Evolutionary conservation across 2,797 vertebrate genomes (phyloP).

Genomic region (Danio aesculapii): DNA sequence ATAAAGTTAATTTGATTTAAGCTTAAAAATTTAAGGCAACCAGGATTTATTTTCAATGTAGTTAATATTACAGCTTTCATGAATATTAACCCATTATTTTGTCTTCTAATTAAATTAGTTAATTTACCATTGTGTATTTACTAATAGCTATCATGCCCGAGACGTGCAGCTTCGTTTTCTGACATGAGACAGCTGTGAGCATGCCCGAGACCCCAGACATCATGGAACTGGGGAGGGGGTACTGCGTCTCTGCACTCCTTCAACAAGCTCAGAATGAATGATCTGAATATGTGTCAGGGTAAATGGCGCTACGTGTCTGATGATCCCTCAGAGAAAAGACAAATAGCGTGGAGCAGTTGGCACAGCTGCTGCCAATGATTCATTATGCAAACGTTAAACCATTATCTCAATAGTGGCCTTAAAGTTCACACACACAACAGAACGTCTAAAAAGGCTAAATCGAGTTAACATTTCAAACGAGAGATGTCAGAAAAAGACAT

Average conservation of each 20-base stretch:
- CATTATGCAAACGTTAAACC: slow-evolving; percentile 17
- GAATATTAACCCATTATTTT: neutral
- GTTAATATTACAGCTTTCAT: neutral
- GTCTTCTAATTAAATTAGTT: neutral
- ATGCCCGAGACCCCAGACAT: slow-evolving; percentile 16
- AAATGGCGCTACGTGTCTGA: slow-evolving; percentile 37
- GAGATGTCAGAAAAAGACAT: neutral
- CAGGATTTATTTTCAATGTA: too few species aligned
- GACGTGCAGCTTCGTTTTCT: neutral
- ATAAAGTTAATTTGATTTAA: too few species aligned
- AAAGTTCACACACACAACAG: slow-evolving; percentile 30
- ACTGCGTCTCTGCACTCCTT: slow-evolving; percentile 37
- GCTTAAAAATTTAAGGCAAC: too few species aligned
- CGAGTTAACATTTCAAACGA: neutral
- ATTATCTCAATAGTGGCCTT: slow-evolving; percentile 2
- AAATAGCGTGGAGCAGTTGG: slow-evolving; percentile 6
- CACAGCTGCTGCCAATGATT: slow-evolving; percentile 35
- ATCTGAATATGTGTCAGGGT: slow-evolving; percentile 44
- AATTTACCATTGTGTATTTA: neutral
- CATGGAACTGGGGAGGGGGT: slow-evolving; percentile 22
- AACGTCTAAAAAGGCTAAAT: slow-evolving; percentile 14
- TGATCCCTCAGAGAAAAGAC: slow-evolving; percentile 42
- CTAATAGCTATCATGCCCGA: neutral
- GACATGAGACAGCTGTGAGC: slow-evolving; percentile 43
- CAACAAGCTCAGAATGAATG: slow-evolving; percentile 45